Evolutionary conservation across 35 echinoderm and acorn worm genomes (phyloP).

Genomic region (Heliocidaris erythrogramma): DNA sequence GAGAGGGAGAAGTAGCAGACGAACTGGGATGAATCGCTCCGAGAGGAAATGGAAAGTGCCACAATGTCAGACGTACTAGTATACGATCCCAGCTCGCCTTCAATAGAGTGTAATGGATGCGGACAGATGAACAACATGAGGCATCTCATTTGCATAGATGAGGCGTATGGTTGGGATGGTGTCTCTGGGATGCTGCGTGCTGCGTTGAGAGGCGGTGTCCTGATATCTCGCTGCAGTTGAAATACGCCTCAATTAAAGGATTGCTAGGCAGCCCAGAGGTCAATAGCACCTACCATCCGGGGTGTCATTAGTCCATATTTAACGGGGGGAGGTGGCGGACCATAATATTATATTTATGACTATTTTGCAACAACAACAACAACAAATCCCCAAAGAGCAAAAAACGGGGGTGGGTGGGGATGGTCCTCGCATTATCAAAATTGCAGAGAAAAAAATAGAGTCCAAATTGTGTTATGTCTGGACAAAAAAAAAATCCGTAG

Average conservation of each 20-base stretch:
- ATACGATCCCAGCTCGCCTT: not conserved
- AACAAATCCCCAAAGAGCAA: not conserved
- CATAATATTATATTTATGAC: not conserved
- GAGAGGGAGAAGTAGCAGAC: not conserved
- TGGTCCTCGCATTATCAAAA: too few species aligned
- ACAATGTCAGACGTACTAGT: not conserved
- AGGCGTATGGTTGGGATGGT: not conserved
- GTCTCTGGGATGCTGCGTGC: not conserved
- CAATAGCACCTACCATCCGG: not conserved
- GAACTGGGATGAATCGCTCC: not conserved
- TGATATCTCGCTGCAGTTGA: not conserved
- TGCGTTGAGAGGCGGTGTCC: not conserved
- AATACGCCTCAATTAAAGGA: not conserved
- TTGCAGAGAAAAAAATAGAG: too few species aligned
- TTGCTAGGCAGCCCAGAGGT: not conserved
- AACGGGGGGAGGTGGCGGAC: not conserved
- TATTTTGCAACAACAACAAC: not conserved
- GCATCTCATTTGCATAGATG: constrained; percentile 16
- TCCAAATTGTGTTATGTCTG: too few species aligned
- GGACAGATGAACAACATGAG: not conserved
- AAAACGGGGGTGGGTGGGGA: not conserved
- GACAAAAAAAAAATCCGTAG: too few species aligned
- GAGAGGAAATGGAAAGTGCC: not conserved
- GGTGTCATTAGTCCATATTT: not conserved
- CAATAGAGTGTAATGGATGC: not conserved